Evolutionary conservation across 2,113 vertebrate genomes (phyloP).

Genomic region (Eidolon helvum): DNA sequence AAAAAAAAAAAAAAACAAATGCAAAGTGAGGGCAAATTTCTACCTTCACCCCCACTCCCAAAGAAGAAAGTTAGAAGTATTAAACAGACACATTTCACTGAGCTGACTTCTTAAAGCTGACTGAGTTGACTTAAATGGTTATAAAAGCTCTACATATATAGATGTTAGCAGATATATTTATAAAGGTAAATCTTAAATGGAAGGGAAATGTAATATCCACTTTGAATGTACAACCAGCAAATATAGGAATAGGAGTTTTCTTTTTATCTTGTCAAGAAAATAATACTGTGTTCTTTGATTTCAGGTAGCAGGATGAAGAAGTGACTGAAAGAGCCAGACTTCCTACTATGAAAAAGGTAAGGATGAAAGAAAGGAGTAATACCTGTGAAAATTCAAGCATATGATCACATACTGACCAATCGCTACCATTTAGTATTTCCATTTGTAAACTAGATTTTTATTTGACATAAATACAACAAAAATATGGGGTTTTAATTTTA

Average conservation of each 20-base stretch:
- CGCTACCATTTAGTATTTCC: not conserved
- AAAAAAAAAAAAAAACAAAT: not conserved
- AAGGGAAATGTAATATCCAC: not conserved
- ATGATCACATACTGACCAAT: not conserved
- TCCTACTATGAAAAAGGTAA: not conserved
- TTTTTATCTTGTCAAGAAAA: not conserved
- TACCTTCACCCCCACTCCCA: not conserved
- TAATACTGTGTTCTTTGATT: not conserved
- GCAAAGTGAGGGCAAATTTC: not conserved
- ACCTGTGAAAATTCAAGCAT: not conserved
- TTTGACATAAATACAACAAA: not conserved
- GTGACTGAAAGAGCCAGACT: not conserved
- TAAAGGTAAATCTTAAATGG: not conserved
- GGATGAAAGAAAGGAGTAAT: not conserved
- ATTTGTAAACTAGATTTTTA: conserved; percentile 4
- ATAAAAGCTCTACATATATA: not conserved
- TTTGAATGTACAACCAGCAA: not conserved
- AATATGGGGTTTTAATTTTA: not conserved
- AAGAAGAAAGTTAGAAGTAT: not conserved
- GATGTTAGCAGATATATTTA: not conserved
- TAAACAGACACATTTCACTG: not conserved
- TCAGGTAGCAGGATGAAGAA: not conserved
- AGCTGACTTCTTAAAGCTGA: not conserved
- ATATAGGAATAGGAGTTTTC: not conserved
- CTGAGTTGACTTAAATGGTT: not conserved